phyloP scores from a whole-genome alignment of 2,888 invertebrate genomes.

The Cephus rjabovi region DNA sequence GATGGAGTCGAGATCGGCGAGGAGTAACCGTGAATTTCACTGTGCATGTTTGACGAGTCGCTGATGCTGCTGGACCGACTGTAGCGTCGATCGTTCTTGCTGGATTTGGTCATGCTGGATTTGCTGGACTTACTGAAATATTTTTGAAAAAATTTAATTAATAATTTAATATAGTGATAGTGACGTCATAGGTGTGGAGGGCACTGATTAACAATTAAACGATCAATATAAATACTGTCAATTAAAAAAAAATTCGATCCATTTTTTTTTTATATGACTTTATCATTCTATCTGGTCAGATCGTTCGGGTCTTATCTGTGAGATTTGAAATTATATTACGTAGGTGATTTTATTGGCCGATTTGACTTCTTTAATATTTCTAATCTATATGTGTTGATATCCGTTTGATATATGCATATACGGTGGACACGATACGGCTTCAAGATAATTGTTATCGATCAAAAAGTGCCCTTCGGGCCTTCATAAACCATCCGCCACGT shows the following conservation, averaged over 20 bases:
- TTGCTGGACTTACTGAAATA: neutral
- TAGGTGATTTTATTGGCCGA: neutral
- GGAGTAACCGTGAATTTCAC: slow-evolving; percentile 60
- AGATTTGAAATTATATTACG: neutral
- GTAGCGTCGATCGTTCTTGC: slow-evolving; percentile 55
- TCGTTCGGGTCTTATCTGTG: neutral
- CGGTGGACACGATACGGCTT: neutral
- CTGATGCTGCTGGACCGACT: slow-evolving; percentile 63
- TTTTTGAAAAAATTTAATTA: too few species aligned
- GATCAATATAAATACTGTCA: neutral
- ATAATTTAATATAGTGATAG: too few species aligned
- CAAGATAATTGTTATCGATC: neutral
- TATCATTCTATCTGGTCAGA: neutral
- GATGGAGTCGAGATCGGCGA: slow-evolving; percentile 67
- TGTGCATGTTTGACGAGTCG: slow-evolving; percentile 63
- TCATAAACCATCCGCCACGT: neutral
- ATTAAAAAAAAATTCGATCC: neutral
- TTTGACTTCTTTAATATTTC: neutral
- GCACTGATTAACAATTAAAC: neutral
- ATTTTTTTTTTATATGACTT: neutral
- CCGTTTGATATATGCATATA: neutral
- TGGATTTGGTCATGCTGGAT: slow-evolving; percentile 46
- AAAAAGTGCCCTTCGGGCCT: neutral
- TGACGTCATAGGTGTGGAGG: neutral
- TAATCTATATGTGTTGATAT: neutral